A percentile compares a stretch with the other conserved stretches of the same genome.
These are phyloP conservation scores for Peromyscus nudipes DNA, from an alignment of 2,797 vertebrate genomes.

Conservation along the genomic window DNA sequence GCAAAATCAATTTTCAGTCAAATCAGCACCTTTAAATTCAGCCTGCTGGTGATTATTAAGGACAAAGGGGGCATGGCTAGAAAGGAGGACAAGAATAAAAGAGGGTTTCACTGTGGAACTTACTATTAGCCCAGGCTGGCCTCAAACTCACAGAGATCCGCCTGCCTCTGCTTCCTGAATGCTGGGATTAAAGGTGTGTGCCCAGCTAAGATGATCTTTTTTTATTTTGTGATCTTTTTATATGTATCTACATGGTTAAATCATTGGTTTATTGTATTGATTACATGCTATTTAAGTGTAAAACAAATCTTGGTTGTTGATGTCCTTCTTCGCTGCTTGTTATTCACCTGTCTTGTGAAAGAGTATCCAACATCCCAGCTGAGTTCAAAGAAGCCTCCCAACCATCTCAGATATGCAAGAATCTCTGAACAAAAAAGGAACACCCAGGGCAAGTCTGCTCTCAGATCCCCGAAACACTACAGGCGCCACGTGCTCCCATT, in stretches of 20 bases:
- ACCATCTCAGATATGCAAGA: neutral
- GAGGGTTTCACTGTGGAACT: too few relatives aligned
- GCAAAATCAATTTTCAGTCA: conserved; percentile 55
- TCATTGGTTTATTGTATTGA: conserved; percentile 17
- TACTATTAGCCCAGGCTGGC: neutral
- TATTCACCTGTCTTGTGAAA: conserved; percentile 38
- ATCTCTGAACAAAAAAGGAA: conserved; percentile 19
- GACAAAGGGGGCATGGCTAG: neutral
- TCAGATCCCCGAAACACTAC: neutral
- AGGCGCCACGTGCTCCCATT: neutral
- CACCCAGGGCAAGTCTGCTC: neutral
- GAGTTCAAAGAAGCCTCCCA: conserved; percentile 62
- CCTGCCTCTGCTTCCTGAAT: neutral
- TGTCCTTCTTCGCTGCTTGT: conserved; percentile 32
- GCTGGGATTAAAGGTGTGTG: neutral
- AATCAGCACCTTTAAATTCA: conserved; percentile 67
- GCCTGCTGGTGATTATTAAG: neutral
- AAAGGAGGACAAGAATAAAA: conserved; percentile 22
- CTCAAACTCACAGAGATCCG: neutral
- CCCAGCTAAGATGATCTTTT: conserved; percentile 56
- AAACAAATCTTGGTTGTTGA: conserved; percentile 51
- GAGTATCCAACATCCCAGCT: conserved; percentile 42
- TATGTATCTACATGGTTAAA: conserved; percentile 38
- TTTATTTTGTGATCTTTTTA: conserved; percentile 48
- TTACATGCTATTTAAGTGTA: conserved; percentile 61